phyloP scores from a whole-genome alignment of 2,113 vertebrate genomes.

The Sturnus vulgaris region DNA sequence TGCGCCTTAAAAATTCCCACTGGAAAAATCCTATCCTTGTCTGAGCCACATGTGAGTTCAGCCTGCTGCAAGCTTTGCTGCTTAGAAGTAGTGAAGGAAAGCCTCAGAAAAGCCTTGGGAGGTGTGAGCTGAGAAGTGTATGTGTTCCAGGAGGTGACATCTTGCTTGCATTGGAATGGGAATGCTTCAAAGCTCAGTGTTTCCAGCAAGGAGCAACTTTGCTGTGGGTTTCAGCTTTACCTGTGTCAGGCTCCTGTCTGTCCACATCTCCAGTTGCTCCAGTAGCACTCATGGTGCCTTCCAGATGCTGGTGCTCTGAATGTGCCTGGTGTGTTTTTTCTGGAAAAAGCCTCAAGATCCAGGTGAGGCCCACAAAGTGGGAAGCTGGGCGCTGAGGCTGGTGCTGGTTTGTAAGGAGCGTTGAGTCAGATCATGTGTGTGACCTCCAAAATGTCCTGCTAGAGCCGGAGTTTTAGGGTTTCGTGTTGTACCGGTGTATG shows the following conservation, averaged over 20 bases:
- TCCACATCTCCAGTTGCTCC: neutral
- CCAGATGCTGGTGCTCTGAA: neutral
- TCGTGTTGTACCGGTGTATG: neutral
- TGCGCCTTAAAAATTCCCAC: neutral
- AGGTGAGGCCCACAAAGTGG: accelerated
- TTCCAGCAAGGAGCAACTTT: neutral
- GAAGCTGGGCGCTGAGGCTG: neutral
- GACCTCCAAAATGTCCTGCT: neutral
- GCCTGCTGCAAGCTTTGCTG: neutral
- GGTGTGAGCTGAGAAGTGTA: neutral
- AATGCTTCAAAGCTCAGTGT: neutral
- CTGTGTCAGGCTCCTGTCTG: neutral
- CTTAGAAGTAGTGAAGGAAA: neutral
- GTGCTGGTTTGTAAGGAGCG: neutral
- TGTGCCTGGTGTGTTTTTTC: accelerated
- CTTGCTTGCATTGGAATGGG: neutral
- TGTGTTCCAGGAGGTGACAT: neutral
- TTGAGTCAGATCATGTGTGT: neutral
- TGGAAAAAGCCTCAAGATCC: neutral
- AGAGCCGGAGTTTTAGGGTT: neutral
- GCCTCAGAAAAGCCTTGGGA: neutral
- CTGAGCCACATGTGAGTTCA: accelerated
- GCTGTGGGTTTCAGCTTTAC: neutral
- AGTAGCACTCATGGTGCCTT: accelerated
- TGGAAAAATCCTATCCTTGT: neutral